phyloP scores from a whole-genome alignment of 2,797 vertebrate species.

The Chelonia mydas region DNA sequence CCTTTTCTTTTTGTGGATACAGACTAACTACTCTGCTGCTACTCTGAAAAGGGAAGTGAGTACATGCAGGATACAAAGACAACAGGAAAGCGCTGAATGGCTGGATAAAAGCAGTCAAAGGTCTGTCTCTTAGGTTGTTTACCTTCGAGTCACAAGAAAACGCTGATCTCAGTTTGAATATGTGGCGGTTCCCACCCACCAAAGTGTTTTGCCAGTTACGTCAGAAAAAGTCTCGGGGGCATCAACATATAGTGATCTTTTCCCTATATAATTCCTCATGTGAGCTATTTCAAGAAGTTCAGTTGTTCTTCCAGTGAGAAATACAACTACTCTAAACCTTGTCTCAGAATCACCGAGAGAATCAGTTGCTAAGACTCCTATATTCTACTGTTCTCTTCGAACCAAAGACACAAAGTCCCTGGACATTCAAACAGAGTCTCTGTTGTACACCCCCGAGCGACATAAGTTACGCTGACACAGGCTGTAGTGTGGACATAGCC shows the following conservation, averaged over 20 bases:
- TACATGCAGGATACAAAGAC: not conserved
- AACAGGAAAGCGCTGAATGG: not conserved
- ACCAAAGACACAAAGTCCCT: not conserved
- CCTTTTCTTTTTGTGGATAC: too few species aligned
- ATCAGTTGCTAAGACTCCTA: not conserved
- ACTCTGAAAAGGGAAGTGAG: not conserved
- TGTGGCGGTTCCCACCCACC: rapidly evolving
- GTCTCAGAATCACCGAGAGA: conserved; percentile 1
- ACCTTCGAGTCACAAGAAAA: not conserved
- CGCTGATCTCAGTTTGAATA: not conserved
- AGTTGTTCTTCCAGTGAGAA: not conserved
- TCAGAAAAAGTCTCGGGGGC: not conserved
- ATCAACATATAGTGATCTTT: not conserved
- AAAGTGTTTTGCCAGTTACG: not conserved
- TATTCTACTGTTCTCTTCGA: not conserved
- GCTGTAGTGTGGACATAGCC: too few species aligned
- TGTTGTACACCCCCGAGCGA: not conserved
- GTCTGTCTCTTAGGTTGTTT: not conserved
- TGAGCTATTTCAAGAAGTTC: not conserved
- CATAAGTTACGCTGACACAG: too few species aligned
- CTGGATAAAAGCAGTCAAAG: not conserved
- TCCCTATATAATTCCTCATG: not conserved
- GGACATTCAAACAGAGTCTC: not conserved
- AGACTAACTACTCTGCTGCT: too few species aligned
- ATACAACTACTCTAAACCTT: not conserved